A percentile compares a stretch with the other conserved stretches of the same genome.
Evolutionary conservation across 2,888 invertebrate species (phyloP).

Genomic region (Cheilosia urbana): DNA sequence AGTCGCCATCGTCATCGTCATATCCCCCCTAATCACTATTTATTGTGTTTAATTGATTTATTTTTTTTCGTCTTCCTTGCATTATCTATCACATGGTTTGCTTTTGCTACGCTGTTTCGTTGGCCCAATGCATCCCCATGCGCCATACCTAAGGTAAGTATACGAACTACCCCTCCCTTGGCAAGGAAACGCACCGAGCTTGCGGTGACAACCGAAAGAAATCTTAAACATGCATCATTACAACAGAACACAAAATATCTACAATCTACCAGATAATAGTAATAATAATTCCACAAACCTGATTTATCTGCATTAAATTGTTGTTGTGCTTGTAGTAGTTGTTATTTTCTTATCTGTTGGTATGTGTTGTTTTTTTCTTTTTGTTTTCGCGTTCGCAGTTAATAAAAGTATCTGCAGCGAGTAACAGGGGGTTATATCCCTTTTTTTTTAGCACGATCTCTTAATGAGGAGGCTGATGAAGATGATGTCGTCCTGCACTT

Average conservation of each 20-base stretch:
- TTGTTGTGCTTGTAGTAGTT: slow-evolving; percentile 50
- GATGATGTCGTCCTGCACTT: slow-evolving; percentile 39
- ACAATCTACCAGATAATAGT: slow-evolving; percentile 60
- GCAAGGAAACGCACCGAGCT: slow-evolving; percentile 7
- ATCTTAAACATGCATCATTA: slow-evolving; percentile 66
- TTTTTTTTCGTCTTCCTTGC: slow-evolving; percentile 13
- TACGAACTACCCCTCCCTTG: not conserved
- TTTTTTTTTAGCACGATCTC: slow-evolving; percentile 50
- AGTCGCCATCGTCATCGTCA: not conserved
- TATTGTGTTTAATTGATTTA: slow-evolving; percentile 62
- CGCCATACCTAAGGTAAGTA: not conserved
- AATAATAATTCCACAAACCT: slow-evolving; percentile 65
- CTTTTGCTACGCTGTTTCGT: slow-evolving; percentile 6
- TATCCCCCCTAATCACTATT: slow-evolving; percentile 32
- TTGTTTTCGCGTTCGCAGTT: slow-evolving; percentile 40
- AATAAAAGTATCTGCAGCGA: slow-evolving; percentile 57
- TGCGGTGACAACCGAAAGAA: not conserved
- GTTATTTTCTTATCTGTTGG: slow-evolving; percentile 63
- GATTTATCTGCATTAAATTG: slow-evolving; percentile 73
- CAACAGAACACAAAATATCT: slow-evolving; percentile 61
- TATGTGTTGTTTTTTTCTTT: slow-evolving; percentile 30
- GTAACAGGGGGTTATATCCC: slow-evolving; percentile 59
- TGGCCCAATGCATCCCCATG: slow-evolving; percentile 30
- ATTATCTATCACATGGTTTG: slow-evolving; percentile 48
- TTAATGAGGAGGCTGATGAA: slow-evolving; percentile 50